Evolutionary conservation across 2,888 invertebrate genomes (phyloP), one percentile per base, ranked within the genome.

Genomic region (Drosophila mulleri): DNA sequence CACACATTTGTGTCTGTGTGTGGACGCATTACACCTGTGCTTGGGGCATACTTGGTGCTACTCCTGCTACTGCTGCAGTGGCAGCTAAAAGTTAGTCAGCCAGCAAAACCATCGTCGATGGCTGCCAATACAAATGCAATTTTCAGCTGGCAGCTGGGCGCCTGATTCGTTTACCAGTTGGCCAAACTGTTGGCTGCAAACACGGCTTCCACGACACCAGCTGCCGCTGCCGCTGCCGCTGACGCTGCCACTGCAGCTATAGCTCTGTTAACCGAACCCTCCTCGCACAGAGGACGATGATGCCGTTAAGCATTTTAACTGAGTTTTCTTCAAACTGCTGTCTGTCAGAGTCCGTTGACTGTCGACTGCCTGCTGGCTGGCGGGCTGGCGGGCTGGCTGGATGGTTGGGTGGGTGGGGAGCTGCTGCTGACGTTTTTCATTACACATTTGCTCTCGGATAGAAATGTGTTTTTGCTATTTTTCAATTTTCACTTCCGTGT

Each of bases 111-210:
- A 78, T 67, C 70, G 86, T 76, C 78, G 84, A 75, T 75, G 81
- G 76, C 80, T 83, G 88, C 82, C 86, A 86, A 88, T 86, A 86
- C 88, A 85, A 86, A 86, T 86, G 86, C 86, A 86, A 86, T 86
- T 86, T 86, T 76, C 80, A 86, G 72, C 63, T 83, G 85, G 83
- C 86, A 88, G 86, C 82, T 88, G 86, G 88, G 88, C 80, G 88
- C 69, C 78, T 83, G 86, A 86, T 86, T 86, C 86, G 86, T 88
- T 86, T 86, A 88, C 76, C 72, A 66, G 71, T 76, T 77, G 67
- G 67, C 76, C 78, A 73, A 69, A 74, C 74, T 73, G 53, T 53
- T 41, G 45, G 70, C 62, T 68, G 70, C 68, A 68, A 37, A 53
- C 61, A 61, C 45, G 32, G 42, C 42, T 50, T 7, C 18, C 32